Evolutionary conservation across 2,888 invertebrate genomes (phyloP).

Genomic region (Protonemura montana): DNA sequence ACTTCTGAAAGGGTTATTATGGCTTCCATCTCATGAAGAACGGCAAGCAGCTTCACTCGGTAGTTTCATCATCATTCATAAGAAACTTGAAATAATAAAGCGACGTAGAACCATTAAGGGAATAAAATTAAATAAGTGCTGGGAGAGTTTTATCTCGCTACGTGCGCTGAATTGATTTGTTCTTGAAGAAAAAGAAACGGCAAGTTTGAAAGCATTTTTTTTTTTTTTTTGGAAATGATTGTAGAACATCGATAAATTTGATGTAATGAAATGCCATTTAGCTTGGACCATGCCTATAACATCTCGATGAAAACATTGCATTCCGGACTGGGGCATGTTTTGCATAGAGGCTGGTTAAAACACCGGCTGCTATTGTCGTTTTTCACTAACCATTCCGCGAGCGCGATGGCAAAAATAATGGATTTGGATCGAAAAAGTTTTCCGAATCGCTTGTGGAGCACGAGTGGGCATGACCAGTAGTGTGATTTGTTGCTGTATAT

Average conservation of each 20-base stretch:
- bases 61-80: not conserved
- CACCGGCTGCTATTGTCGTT: too few relatives aligned
- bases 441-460: too few relatives aligned
- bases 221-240: not conserved
- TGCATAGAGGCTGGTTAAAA: too few relatives aligned
- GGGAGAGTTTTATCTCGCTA: not conserved
- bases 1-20: not conserved
- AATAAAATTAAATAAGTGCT: slow-evolving; percentile 3
- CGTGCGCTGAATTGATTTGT: not conserved
- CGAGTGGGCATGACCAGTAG: too few relatives aligned
- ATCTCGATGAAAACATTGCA: not conserved
- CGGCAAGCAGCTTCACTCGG: not conserved
- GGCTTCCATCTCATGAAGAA: not conserved
- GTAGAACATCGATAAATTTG: not conserved
- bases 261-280: not conserved
- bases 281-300: not conserved
- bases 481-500: too few relatives aligned
- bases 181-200: not conserved
- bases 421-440: too few relatives aligned
- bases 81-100: not conserved
- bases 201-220: too few relatives aligned
- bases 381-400: too few relatives aligned
- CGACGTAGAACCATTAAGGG: not conserved
- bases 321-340: not conserved
- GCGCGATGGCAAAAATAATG: too few relatives aligned